Evolutionary conservation across 2,888 invertebrate genomes (phyloP).

Genomic region (Clepsis dumicolana): DNA sequence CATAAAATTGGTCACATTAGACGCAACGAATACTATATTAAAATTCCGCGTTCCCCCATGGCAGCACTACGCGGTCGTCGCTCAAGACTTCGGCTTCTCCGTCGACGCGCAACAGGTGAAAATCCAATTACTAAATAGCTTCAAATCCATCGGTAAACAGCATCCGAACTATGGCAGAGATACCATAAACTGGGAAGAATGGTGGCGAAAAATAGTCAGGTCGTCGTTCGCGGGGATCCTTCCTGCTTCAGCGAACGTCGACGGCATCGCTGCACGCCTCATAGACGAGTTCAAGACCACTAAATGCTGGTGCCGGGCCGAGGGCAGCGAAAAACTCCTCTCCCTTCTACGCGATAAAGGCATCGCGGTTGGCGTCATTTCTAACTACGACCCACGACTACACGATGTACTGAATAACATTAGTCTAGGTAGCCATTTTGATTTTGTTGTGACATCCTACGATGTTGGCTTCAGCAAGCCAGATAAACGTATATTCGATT

Average conservation of each 20-base stretch:
- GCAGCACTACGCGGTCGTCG: conserved; percentile 90
- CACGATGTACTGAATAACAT: conserved; percentile 88
- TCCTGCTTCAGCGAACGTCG: conserved; percentile 56
- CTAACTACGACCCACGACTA: conserved; percentile 95
- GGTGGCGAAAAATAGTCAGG: conserved; percentile 92
- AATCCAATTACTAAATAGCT: conserved; percentile 88
- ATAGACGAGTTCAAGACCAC: conserved; percentile 90
- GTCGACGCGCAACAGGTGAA: conserved; percentile 83
- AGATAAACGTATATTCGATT: conserved; percentile 89
- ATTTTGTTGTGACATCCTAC: conserved; percentile 93
- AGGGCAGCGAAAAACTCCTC: conserved; percentile 89
- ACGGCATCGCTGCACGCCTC: conserved; percentile 84
- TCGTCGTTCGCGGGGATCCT: conserved; percentile 87
- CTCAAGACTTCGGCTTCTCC: conserved; percentile 88
- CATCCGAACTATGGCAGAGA: conserved; percentile 94
- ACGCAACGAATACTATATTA: conserved; percentile 94
- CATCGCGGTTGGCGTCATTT: conserved; percentile 90
- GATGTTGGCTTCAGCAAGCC: conserved; percentile 92
- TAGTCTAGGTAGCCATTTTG: conserved; percentile 89
- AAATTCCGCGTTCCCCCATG: conserved; percentile 90
- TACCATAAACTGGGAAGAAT: conserved; percentile 91
- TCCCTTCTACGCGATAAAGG: conserved; percentile 81
- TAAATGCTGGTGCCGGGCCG: conserved; percentile 89
- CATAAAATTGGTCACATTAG: conserved; percentile 92
- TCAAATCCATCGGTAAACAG: conserved; percentile 87